Conservation (phyloP, 2,113 vertebrate species). For the Callipepla squamata region DNA sequence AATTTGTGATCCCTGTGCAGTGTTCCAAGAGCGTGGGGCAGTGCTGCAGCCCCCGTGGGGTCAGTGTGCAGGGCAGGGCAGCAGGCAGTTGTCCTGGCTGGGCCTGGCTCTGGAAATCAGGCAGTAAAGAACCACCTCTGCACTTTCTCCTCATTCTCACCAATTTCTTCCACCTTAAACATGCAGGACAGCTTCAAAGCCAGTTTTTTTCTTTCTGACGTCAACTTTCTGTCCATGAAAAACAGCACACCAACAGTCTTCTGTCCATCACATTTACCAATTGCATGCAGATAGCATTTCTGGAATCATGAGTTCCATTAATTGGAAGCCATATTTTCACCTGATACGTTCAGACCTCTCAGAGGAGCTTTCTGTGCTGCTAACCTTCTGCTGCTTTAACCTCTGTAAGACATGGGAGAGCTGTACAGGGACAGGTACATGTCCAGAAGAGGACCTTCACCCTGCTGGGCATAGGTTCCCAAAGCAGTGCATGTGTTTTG, state of each 20-base stretch:
- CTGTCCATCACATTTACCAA: background rate
- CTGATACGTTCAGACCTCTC: background rate
- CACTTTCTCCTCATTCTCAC: background rate
- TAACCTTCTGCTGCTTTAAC: background rate
- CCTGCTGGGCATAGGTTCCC: background rate
- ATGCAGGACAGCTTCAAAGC: background rate
- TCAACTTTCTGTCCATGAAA: background rate
- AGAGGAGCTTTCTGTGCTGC: background rate
- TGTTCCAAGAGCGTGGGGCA: accelerated
- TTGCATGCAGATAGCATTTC: background rate
- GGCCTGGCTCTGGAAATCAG: background rate
- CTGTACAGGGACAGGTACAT: background rate
- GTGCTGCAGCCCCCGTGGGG: background rate
- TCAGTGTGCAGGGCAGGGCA: too few relatives aligned
- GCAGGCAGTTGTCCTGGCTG: background rate
- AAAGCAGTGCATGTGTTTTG: background rate
- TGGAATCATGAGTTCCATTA: background rate
- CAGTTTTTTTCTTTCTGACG: background rate
- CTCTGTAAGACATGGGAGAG: background rate
- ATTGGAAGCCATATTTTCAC: background rate
- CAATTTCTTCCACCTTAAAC: background rate
- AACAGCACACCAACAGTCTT: background rate
- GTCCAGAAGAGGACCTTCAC: background rate
- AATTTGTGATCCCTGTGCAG: background rate
- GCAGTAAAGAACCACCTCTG: background rate